Evolutionary conservation across 1,140 invertebrate genomes (phyloP), one percentile per base, ranked within the genome.

Genomic region (Drosophila repleta): DNA sequence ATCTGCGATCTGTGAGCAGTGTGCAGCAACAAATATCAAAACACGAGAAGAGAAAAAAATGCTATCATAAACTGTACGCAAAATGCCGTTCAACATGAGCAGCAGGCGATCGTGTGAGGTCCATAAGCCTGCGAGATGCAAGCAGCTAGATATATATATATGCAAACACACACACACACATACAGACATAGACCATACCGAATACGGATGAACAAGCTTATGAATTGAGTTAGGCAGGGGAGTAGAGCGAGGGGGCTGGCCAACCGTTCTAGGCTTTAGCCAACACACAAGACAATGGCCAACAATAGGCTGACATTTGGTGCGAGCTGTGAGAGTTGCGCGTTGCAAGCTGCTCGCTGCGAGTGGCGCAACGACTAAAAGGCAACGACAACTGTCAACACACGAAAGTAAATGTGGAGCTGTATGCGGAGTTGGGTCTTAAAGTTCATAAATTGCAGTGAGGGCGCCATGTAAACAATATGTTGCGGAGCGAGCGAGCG

Each of bases 361-460:
- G 26, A 53, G 60, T 51, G 18, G 20, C 21, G n/a, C 76, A 55
- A 75, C 52, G 17, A 20, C 45, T 5, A 29, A 21, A 68, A 43
- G 39, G n/a, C 81, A 63, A 79, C 81, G 79, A 85, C 82, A 87
- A 85, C 83, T 85, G 82, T 85, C 82, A 85, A 88, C 80, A 85
- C 68, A 71, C 78, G 82, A 87, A 87, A 88, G 82, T 82, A 87
- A 87, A 88, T 88, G 82, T 72, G 61, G 66, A 58, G 62, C 17
- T 13, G 8, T 51, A 18, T 51, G 66, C 43, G 55, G 62, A 20
- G 49, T 15, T 24, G 39, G 63, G 79, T 76, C 70, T 70, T 66
- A 82, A 88, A 87, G 82, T 87, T 87, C 82, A 87, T 88, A 88
- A 87, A 87, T 87, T 85, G 79, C 55, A 63, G 57, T 76, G 32